A percentile compares a stretch with the other conserved stretches of the same genome.
Evolutionary conservation across 2,888 invertebrate species (phyloP).

Genomic region (Plutella xylostella): DNA sequence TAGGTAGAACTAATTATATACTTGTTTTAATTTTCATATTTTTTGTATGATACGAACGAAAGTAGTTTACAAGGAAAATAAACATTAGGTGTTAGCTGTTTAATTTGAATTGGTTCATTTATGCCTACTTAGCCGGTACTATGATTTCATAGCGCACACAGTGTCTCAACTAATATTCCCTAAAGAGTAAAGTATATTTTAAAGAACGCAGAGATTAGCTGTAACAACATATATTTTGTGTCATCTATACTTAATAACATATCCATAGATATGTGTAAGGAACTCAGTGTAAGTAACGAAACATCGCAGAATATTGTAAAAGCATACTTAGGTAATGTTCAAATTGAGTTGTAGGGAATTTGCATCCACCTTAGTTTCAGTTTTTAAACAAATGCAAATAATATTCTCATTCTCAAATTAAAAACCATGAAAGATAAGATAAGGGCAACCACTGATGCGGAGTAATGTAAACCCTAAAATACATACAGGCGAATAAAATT

Average conservation of each 20-base stretch:
- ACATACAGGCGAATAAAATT: too few relatives aligned
- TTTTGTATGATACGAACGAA: background rate
- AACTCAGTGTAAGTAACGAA: too few relatives aligned
- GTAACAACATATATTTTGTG: background rate
- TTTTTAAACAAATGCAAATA: too few relatives aligned
- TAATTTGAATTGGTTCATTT: background rate
- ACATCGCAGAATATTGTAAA: too few relatives aligned
- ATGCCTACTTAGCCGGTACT: background rate
- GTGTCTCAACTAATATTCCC: slow-evolving; percentile 7
- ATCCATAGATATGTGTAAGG: background rate
- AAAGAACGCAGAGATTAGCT: background rate
- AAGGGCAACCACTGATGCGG: too few relatives aligned
- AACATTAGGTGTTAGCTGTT: background rate
- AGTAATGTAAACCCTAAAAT: too few relatives aligned
- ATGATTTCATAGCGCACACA: slow-evolving; percentile 26
- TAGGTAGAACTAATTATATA: slow-evolving; percentile 41
- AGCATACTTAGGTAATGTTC: too few relatives aligned
- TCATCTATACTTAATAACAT: slow-evolving; percentile 1
- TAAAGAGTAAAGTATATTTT: background rate
- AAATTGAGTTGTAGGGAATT: too few relatives aligned
- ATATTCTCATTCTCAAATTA: too few relatives aligned
- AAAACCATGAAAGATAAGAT: too few relatives aligned
- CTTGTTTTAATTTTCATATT: slow-evolving; percentile 14
- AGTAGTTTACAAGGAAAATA: background rate
- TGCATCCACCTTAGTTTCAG: too few relatives aligned